Percentiles rank a stretch among this genome's conserved stretches.
These are phyloP conservation scores for Buathra laborator DNA, from an alignment of 2,888 invertebrate species.

Conservation along the genomic window DNA sequence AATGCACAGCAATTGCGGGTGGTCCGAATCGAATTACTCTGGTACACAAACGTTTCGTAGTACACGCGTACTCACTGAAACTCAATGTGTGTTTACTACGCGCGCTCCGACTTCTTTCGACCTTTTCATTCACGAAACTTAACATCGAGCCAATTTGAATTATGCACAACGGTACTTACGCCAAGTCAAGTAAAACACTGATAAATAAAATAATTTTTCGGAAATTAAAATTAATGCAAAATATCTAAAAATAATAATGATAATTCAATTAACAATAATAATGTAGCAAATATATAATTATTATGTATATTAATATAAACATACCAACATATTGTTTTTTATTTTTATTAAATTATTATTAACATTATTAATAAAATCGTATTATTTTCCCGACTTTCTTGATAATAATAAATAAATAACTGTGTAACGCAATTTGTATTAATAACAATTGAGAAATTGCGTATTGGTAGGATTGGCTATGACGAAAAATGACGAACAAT, in stretches of 20 bases:
- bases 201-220: too few relatives aligned
- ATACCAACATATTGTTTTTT: too few relatives aligned
- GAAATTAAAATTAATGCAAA: too few relatives aligned
- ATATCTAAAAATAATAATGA: too few relatives aligned
- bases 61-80: slow-evolving; percentile 36
- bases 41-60: slow-evolving; percentile 59
- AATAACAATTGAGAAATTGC: background rate
- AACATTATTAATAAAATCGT: too few relatives aligned
- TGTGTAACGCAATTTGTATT: background rate
- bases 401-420: too few relatives aligned
- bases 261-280: too few relatives aligned
- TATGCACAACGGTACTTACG: background rate
- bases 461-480: background rate
- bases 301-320: too few relatives aligned
- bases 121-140: slow-evolving; percentile 52
- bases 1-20: slow-evolving; percentile 46
- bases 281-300: too few relatives aligned
- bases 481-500: background rate
- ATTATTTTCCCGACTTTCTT: too few relatives aligned
- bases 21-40: slow-evolving; percentile 61
- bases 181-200: too few relatives aligned
- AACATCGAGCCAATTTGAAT: slow-evolving; percentile 18
- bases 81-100: slow-evolving; percentile 47
- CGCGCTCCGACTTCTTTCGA: slow-evolving; percentile 9
- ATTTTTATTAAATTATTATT: too few relatives aligned